Evolutionary conservation across 2,888 invertebrate species (phyloP).

Genomic region (Odontothrips loti): DNA sequence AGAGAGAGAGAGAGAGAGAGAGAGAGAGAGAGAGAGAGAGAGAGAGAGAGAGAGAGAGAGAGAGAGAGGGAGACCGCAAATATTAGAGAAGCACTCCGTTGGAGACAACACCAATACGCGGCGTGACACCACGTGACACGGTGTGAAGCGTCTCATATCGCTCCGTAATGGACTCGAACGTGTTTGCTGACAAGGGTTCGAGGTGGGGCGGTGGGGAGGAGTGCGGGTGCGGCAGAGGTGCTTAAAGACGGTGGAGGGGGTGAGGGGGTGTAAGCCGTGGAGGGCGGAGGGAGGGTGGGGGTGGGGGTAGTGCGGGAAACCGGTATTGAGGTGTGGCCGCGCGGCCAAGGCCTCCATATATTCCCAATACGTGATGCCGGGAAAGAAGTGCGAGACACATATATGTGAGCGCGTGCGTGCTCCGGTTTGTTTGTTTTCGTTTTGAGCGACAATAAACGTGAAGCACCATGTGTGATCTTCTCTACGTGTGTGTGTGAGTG

Average conservation of each 20-base stretch:
- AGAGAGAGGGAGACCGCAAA: constrained; percentile 12
- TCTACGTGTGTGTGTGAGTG: neutral
- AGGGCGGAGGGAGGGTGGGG: neutral
- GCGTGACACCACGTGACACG: neutral
- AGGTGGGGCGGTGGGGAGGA: neutral
- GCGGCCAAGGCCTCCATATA: too few species aligned
- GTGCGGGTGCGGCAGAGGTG: too few species aligned
- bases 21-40: constrained; percentile 32
- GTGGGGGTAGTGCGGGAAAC: neutral
- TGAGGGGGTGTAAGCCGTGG: neutral
- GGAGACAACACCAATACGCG: constrained; percentile 10
- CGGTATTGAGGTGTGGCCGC: too few species aligned
- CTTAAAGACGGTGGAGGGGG: too few species aligned
- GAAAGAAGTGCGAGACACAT: neutral
- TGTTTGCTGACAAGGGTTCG: neutral
- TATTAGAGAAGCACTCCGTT: constrained; percentile 4
- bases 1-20: constrained; percentile 29
- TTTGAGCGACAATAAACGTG: constrained; percentile 9
- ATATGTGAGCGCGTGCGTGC: neutral
- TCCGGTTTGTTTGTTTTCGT: neutral
- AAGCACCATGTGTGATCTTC: neutral
- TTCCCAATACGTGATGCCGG: too few species aligned
- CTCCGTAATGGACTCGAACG: constrained; percentile 17
- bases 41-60: constrained; percentile 29
- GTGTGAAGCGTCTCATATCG: constrained; percentile 13